phyloP scores from a whole-genome alignment of 2,113 vertebrate species.

The Cephalopholis sonnerati region DNA sequence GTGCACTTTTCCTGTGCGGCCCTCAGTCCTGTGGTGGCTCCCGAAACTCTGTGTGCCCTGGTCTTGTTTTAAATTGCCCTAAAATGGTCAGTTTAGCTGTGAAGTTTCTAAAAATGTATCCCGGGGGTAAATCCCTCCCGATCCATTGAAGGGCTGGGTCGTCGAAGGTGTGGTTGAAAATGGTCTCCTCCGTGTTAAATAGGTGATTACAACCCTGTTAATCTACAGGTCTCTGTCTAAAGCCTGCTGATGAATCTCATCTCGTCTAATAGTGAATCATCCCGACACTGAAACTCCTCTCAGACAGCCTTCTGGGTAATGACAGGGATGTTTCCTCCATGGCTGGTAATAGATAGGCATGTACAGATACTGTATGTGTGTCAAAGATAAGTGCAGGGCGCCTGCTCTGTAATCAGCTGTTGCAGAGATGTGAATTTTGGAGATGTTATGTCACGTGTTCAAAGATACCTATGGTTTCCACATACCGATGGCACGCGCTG shows the following conservation, averaged over 20 bases:
- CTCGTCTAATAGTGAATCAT: constrained; percentile 13
- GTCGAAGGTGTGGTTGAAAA: no score
- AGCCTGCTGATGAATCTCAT: not conserved
- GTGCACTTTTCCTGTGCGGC: no score
- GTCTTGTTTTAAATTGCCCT: no score
- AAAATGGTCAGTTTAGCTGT: no score
- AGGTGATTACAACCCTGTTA: no score
- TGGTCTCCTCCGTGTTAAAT: no score
- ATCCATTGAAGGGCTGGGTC: no score
- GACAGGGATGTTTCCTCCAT: constrained; percentile 16
- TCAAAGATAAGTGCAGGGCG: not conserved
- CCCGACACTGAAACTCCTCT: not conserved
- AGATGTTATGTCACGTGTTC: constrained; percentile 14
- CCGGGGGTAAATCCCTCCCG: no score
- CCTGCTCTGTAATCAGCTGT: constrained; percentile 52
- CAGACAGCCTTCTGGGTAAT: constrained; percentile 12
- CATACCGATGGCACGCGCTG: not conserved
- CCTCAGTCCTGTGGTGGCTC: no score
- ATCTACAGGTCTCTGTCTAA: constrained; percentile 1
- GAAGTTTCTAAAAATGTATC: no score
- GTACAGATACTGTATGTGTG: constrained; percentile 7
- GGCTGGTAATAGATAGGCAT: constrained; percentile 17
- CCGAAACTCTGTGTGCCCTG: no score
- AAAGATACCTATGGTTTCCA: constrained; percentile 11
- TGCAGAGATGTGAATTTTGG: constrained; percentile 16